Evolutionary conservation across 2,113 vertebrate species (phyloP).

Genomic region (Sinocyclocheilus anophthalmus): DNA sequence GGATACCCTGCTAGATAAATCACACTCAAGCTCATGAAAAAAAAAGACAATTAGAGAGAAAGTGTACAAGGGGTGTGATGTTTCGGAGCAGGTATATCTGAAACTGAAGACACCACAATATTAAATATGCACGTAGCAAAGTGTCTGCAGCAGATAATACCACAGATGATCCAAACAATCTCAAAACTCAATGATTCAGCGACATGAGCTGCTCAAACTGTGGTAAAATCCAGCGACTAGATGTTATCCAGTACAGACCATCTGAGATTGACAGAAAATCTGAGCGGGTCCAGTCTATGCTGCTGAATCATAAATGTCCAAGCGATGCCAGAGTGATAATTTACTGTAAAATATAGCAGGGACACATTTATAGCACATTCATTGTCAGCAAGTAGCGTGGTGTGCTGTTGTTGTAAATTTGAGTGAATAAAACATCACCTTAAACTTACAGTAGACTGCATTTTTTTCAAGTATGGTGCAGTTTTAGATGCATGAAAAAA

Average conservation of each 20-base stretch:
- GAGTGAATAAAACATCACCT: neutral
- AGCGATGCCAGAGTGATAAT: neutral
- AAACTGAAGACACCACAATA: neutral
- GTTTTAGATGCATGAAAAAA: neutral
- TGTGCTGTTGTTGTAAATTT: conserved; percentile 10
- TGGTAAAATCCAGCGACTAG: neutral
- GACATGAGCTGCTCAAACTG: neutral
- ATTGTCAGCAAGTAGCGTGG: conserved; percentile 17
- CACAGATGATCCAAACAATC: neutral
- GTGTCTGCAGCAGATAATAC: neutral
- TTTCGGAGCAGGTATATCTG: neutral
- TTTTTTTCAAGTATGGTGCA: neutral
- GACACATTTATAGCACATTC: conserved; percentile 17
- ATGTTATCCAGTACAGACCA: neutral
- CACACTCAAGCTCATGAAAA: neutral
- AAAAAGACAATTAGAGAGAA: no score
- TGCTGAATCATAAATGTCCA: conserved; percentile 27
- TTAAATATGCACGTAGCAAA: neutral
- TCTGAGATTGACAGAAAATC: conserved; percentile 6
- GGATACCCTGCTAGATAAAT: neutral
- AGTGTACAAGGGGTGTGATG: neutral
- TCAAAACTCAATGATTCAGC: neutral
- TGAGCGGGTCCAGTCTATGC: neutral
- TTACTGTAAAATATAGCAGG: conserved; percentile 19
- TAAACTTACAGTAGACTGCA: neutral